Evolutionary conservation across 2,888 invertebrate genomes (phyloP), one percentile per base, ranked within the genome.

Genomic region (Nymphalis c-album): DNA sequence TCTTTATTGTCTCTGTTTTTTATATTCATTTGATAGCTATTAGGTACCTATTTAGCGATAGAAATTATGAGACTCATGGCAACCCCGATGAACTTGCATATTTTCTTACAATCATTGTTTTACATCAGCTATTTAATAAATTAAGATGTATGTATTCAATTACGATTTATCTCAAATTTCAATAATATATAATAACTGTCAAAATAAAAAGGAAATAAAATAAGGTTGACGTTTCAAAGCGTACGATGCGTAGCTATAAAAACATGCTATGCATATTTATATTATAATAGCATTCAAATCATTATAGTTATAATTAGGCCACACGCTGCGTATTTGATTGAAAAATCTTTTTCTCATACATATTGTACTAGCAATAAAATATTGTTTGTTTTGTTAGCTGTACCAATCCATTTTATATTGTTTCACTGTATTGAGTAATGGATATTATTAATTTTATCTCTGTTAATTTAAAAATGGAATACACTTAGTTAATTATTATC

Each of bases 281-380:
- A 69, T 70, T 69, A 72, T 70, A 72, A 71, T 70, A 71, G 72
- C 74, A 78, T 77, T 73, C 75, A 76, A 83, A 85, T 87, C 85
- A 86, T 89, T 88, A 87, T 82, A 83, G 75, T 78, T 85, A 81
- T 87, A 87, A 89, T 87, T 82, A 84, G 85, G 78, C 73, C 67
- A 74, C 89, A 85, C 71, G 84, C 89, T 88, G 89, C 7, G 89
- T 70, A 50, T 75, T 70, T 85, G 88, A 90, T 89, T 89, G 88
- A 88, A 90, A 88, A 89, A 83, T 74, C 71, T 63, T 63, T 63
- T 57, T 67, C 63, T 47, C 63, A 66, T 50, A 59, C 68, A 46
- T 58, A 60, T 58, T 60, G 60, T 18, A 66, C 64, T 60, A 64
- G 46, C 48, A 40, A 65, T 71, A 68, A 70, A 65, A 67, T 68